A percentile compares a stretch with the other conserved stretches of the same genome.
Evolutionary conservation across 2,797 vertebrate species (phyloP).

Genomic region (Taenioides sp.): DNA sequence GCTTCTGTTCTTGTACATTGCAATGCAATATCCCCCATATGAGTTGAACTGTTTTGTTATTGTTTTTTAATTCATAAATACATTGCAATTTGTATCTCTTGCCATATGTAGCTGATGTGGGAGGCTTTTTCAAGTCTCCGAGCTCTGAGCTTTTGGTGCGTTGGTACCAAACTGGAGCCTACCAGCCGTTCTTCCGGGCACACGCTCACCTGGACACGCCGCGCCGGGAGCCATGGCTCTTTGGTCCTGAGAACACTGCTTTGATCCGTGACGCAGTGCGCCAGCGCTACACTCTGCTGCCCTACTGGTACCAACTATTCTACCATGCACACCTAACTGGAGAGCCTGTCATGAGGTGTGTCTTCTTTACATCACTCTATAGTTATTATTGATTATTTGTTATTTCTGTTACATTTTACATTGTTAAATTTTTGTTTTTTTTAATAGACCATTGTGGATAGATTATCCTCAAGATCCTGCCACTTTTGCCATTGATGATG

Average conservation of each 20-base stretch:
- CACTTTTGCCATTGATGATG: slow-evolving; percentile 78
- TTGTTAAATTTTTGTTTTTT: slow-evolving; percentile 12
- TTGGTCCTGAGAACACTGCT: slow-evolving; percentile 79
- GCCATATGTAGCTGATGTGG: slow-evolving; percentile 81
- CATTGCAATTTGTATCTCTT: neutral
- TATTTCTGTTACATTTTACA: neutral
- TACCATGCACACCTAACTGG: slow-evolving; percentile 80
- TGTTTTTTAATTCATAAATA: neutral
- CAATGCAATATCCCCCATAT: neutral
- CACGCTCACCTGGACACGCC: slow-evolving; percentile 93
- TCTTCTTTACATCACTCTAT: neutral
- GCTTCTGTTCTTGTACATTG: neutral
- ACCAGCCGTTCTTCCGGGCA: slow-evolving; percentile 91
- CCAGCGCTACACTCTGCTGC: slow-evolving; percentile 88
- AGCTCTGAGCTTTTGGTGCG: slow-evolving; percentile 87
- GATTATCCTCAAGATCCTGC: slow-evolving; percentile 79
- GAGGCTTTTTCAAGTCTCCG: slow-evolving; percentile 91
- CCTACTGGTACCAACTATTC: slow-evolving; percentile 91
- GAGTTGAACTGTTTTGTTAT: neutral
- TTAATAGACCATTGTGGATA: slow-evolving; percentile 79
- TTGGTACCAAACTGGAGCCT: slow-evolving; percentile 93
- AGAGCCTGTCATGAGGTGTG: slow-evolving; percentile 87
- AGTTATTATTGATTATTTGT: too few species aligned
- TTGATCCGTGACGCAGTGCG: slow-evolving; percentile 82
- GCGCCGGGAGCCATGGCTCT: slow-evolving; percentile 91